Evolutionary conservation across 2,888 invertebrate genomes (phyloP).

Genomic region (Schrankia costaestrigalis): DNA sequence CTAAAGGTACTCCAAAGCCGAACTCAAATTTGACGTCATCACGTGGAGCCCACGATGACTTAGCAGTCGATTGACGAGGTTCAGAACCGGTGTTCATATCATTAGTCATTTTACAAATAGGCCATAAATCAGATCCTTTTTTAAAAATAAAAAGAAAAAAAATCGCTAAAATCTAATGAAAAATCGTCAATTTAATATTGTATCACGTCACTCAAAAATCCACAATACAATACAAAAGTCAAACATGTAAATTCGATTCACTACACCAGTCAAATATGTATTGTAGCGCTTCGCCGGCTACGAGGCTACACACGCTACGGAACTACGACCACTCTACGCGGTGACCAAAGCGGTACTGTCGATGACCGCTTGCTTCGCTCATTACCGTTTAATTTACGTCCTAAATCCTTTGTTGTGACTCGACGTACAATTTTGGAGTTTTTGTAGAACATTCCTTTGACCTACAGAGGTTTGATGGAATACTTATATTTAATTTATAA

Average conservation of each 20-base stretch:
- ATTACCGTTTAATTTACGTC: conserved; percentile 43
- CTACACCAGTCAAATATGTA: too few species aligned
- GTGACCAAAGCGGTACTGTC: conserved; percentile 37
- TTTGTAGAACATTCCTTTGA: conserved; percentile 19
- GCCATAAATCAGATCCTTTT: background rate
- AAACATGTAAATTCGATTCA: background rate
- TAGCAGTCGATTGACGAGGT: conserved; percentile 30
- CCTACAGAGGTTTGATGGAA: conserved; percentile 16
- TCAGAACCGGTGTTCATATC: conserved; percentile 45
- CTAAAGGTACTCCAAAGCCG: conserved; percentile 74
- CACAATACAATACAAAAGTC: background rate
- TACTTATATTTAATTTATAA: conserved; percentile 13
- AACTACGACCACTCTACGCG: conserved; percentile 38
- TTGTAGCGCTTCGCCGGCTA: conserved; percentile 34
- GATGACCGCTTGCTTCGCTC: conserved; percentile 46
- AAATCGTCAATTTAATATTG: too few species aligned
- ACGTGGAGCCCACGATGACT: conserved; percentile 54
- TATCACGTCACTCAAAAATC: background rate
- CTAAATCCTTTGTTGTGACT: conserved; percentile 32
- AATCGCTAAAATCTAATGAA: too few species aligned
- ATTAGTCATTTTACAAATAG: conserved; percentile 51
- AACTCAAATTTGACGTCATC: conserved; percentile 81
- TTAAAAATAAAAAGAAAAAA: background rate
- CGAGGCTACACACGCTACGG: conserved; percentile 40
- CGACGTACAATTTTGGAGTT: conserved; percentile 4